Evolutionary conservation across 1,140 invertebrate genomes (phyloP).

Genomic region (Caerostris darwini): DNA sequence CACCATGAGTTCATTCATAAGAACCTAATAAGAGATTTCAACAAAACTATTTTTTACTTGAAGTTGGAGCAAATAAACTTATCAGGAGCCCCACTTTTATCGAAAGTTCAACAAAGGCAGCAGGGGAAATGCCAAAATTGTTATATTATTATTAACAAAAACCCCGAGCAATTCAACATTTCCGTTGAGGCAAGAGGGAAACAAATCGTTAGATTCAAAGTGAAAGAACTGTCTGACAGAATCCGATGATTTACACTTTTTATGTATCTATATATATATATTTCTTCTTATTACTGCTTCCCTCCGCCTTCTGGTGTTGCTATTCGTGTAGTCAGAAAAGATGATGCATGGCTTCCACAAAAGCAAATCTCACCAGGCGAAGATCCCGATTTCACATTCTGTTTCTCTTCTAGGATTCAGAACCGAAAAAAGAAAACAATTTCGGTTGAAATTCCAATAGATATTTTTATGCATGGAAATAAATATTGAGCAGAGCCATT

Average conservation of each 20-base stretch:
- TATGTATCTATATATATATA: conserved; percentile 3
- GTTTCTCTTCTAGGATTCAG: conserved; percentile 29
- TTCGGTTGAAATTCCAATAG: conserved; percentile 61
- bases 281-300: conserved; percentile 53
- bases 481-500: conserved; percentile 62
- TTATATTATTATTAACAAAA: conserved; percentile 60
- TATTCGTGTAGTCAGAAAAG: conserved; percentile 51
- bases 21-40: neutral
- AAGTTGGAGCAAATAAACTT: neutral
- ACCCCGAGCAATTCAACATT: conserved; percentile 40
- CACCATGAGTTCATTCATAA: too few relatives aligned
- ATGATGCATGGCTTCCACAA: conserved; percentile 61
- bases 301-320: conserved; percentile 44
- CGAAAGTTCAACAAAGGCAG: conserved; percentile 21
- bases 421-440: conserved; percentile 51
- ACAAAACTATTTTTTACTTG: neutral
- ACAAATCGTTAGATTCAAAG: conserved; percentile 69
- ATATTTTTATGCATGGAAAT: conserved; percentile 65
- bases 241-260: conserved; percentile 59
- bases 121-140: conserved; percentile 41
- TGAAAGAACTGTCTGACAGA: conserved; percentile 59
- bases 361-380: conserved; percentile 44
- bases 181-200: conserved; percentile 33
- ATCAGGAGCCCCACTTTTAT: conserved; percentile 3
- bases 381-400: conserved; percentile 58